Base-by-base conservation (phyloP, 2,797 vertebrate species). In the Xyrichtys novacula region DNA sequence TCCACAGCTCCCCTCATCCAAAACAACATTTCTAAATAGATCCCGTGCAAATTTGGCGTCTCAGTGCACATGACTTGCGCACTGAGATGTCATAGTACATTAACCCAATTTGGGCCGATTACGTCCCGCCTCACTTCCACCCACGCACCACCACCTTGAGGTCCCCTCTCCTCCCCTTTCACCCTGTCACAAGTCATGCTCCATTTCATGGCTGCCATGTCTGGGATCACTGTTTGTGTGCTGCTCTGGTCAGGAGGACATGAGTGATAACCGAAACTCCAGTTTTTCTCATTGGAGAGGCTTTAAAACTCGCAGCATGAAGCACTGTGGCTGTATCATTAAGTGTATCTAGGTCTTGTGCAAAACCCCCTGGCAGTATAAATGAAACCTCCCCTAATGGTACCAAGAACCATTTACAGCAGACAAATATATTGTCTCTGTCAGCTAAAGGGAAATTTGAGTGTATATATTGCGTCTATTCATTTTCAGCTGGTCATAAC, bases 331-430 rank as follows among this genome's bases (percentile, higher is more conserved):
- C 57, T 70, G 68, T 77, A 81, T 85, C 85, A 82, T 91, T 88
- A 84, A 78, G 80, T 14, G 19, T 83, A 83, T 89, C 84, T 89
- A 69, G 85, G 78, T 85, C 87, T 74, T 80, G 69, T 71, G 76
- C 65, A 86, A 85, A n/a, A 84, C 77, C 88, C 71, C 66, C 49
- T 67, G 87, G 85, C 81, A 79, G 65, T 71, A 87, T 71, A 85
- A 83, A 86, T 86, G 85, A 90, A 88, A 82, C 76, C 76, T 80
- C 70, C 79, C 82, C 82, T 87, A 89, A 91, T 90, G 85, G 80
- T 69, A 61, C 71, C 80, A 25, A 76, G 74, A 85, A 80, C 80
- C 81, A 85, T 87, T 88, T 85, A 64, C 72, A 67, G 83, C 74
- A 75, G 79, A 76, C 85, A 85, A 81, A 87, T 82, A 65, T 74